Evolutionary conservation across 1,140 invertebrate species (phyloP).

Genomic region (Lepidostoma basale): DNA sequence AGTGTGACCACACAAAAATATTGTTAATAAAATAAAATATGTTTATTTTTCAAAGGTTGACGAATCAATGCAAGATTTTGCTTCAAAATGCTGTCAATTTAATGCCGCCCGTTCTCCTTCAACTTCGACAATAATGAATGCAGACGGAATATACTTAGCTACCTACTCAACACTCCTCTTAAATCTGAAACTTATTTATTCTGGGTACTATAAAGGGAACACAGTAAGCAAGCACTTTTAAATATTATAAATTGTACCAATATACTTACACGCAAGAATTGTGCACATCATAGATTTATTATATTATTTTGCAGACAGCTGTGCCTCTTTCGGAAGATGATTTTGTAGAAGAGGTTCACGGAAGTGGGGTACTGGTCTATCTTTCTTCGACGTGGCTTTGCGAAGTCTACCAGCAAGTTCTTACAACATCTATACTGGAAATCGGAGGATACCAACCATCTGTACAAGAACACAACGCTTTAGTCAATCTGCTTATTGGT

Average conservation of each 20-base stretch:
- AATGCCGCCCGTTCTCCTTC: slow-evolving; percentile 65
- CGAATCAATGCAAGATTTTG: slow-evolving; percentile 87
- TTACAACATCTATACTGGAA: slow-evolving; percentile 77
- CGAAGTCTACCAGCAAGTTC: slow-evolving; percentile 86
- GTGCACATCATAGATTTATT: not conserved
- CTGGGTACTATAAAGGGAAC: slow-evolving; percentile 76
- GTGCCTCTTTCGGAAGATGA: slow-evolving; percentile 73
- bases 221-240: slow-evolving; percentile 58
- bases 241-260: no score
- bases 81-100: slow-evolving; percentile 90
- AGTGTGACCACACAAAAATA: no score
- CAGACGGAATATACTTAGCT: slow-evolving; percentile 92
- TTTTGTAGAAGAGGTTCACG: slow-evolving; percentile 90
- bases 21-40: no score
- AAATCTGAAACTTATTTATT: slow-evolving; percentile 79
- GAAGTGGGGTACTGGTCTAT: slow-evolving; percentile 88
- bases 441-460: slow-evolving; percentile 68
- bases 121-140: slow-evolving; percentile 85
- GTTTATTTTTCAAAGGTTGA: slow-evolving; percentile 78
- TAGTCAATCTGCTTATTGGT: slow-evolving; percentile 82
- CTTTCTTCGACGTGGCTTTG: slow-evolving; percentile 90
- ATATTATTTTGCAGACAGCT: slow-evolving; percentile 55
- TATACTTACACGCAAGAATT: no score
- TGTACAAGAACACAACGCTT: slow-evolving; percentile 65
- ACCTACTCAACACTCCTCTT: slow-evolving; percentile 84